Evolutionary conservation across 2,888 invertebrate genomes (phyloP).

Genomic region (Cantharis lateralis): DNA sequence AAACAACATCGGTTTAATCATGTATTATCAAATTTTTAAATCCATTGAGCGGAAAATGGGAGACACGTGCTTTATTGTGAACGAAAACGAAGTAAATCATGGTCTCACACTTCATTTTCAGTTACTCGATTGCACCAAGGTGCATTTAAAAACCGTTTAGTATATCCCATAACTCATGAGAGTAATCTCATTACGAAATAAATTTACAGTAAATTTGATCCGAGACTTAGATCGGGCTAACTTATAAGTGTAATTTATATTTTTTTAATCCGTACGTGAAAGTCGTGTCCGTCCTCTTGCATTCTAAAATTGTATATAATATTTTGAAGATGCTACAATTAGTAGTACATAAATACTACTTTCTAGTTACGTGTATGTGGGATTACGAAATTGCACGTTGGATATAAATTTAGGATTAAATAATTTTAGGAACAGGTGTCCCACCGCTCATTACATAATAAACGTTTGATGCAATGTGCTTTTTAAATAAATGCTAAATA

Average conservation of each 20-base stretch:
- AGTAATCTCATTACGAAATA: slow-evolving; percentile 1
- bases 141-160: not conserved
- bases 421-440: slow-evolving; percentile 11
- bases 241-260: slow-evolving; percentile 2
- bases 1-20: not conserved
- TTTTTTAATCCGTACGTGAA: not conserved
- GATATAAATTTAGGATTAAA: slow-evolving; percentile 8
- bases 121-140: not conserved
- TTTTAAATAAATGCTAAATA: not conserved
- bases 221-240: not conserved
- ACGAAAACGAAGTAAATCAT: not conserved
- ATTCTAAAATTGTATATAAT: not conserved
- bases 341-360: slow-evolving; percentile 1
- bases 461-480: not conserved
- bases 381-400: slow-evolving; percentile 3
- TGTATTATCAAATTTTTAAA: not conserved
- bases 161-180: not conserved
- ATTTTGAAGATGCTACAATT: slow-evolving; percentile 1
- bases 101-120: not conserved
- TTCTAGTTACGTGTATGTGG: not conserved
- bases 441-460: not conserved
- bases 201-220: not conserved
- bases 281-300: not conserved
- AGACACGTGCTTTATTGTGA: not conserved
- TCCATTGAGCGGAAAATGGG: not conserved